Evolutionary conservation across 2,888 invertebrate genomes (phyloP).

Genomic region (Zygogramma bicolorata): DNA sequence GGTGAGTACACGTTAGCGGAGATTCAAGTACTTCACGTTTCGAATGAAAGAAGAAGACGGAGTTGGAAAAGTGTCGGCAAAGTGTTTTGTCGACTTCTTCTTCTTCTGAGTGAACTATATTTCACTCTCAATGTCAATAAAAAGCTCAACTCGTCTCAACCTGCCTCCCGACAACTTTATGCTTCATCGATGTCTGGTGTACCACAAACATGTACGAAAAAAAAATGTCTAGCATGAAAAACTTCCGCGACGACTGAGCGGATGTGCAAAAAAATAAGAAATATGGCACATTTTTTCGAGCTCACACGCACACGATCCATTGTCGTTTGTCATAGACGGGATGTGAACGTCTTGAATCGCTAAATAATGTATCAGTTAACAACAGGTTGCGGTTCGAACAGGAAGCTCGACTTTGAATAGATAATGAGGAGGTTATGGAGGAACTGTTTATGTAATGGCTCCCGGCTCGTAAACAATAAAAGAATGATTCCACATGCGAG

Average conservation of each 20-base stretch:
- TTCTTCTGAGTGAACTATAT: too few relatives aligned
- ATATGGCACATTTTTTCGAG: background rate
- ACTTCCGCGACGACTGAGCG: background rate
- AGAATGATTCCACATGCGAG: too few relatives aligned
- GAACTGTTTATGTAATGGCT: background rate
- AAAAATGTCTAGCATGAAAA: too few relatives aligned
- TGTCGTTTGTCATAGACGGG: constrained; percentile 10
- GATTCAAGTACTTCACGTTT: too few relatives aligned
- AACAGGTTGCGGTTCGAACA: background rate
- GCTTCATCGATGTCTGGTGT: background rate
- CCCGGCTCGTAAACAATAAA: constrained; percentile 2
- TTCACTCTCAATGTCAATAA: too few relatives aligned
- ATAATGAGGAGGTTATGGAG: constrained; percentile 5
- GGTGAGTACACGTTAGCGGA: too few relatives aligned
- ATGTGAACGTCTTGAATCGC: constrained; percentile 10
- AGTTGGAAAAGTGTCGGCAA: too few relatives aligned
- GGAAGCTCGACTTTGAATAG: constrained; percentile 7
- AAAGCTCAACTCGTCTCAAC: too few relatives aligned
- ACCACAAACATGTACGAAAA: background rate
- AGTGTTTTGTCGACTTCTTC: too few relatives aligned
- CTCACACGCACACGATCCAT: background rate
- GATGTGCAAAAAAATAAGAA: constrained; percentile 4
- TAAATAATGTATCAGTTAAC: constrained; percentile 6
- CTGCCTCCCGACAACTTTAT: too few relatives aligned
- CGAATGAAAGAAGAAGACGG: too few relatives aligned